Base-by-base conservation (phyloP, 2,797 vertebrate genomes). In the Danio albolineatus region DNA sequence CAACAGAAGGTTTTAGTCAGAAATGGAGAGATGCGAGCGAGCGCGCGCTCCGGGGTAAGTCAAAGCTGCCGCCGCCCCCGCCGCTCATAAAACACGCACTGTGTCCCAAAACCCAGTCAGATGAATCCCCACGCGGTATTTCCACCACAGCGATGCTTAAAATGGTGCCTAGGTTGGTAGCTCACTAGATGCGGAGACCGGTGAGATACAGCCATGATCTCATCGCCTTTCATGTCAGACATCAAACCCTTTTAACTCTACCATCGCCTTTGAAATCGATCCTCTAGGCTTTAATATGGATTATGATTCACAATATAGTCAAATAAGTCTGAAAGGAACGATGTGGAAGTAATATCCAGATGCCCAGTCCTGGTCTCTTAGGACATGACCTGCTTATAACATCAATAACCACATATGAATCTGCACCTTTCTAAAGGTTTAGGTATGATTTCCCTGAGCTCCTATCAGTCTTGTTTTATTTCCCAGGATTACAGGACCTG, bases 41-140 rank as follows among this genome's bases (percentile, higher is more conserved):
- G 28, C 28, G 28, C 28, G 28, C 28, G 28, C 28, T 28, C 28
- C 28, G 28, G 28, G 21, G 51, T 57, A 73, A 60, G 12, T 76
- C 56, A 64, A 43, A n/a, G 56, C 62, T 57, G 14, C 54, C 53
- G 16, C 41, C 74, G 51, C 74, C 74, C 75, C 64, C 74, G 74
- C 51, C 57, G 43, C 21, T 72, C 39, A 6, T 19, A 46, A 64
- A 65, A 72, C 67, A 60, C 21, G 10, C 48, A 3, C 72, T 48
- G 39, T 36, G n/a, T 46, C 70, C 61, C n/a, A 62, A 61, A 54
- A 10, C 14, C 64, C 6, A 59, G 64, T 61, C 49, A 65, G 13
- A 13, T 9, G 39, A 28, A 3, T 28, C 54, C 28, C 28, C 28
- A 28, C 1, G 28, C 28, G 6, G 2, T 36, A 61, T 71, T n/a